A percentile compares a stretch with the other conserved stretches of the same genome.
Conservation (phyloP, 2,113 vertebrate species). For the Romanogobio albipinnatus region DNA sequence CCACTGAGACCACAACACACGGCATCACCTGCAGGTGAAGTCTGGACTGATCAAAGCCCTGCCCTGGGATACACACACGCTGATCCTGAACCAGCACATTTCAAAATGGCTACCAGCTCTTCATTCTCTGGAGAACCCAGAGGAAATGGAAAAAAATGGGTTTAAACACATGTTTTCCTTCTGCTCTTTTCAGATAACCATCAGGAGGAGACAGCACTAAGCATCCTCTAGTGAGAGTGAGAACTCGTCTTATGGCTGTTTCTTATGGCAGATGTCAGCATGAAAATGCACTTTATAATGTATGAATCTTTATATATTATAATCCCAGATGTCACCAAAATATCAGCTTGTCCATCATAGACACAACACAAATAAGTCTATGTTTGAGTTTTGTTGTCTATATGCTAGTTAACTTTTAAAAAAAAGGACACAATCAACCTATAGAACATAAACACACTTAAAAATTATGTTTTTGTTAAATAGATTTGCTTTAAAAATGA, state of each 20-base stretch:
- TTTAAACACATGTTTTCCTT: slow-evolving; percentile 68
- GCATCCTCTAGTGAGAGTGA: not conserved
- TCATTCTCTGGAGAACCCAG: slow-evolving; percentile 63
- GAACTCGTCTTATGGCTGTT: not conserved
- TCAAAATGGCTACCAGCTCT: slow-evolving; percentile 67
- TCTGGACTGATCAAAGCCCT: slow-evolving; percentile 81
- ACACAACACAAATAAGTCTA: not conserved
- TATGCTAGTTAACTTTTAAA: not conserved
- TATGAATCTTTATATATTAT: not conserved
- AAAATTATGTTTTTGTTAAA: too few relatives aligned
- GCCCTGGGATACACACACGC: slow-evolving; percentile 72
- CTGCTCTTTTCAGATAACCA: slow-evolving; percentile 59
- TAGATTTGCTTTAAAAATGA: too few relatives aligned
- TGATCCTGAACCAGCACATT: slow-evolving; percentile 78
- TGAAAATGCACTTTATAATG: not conserved
- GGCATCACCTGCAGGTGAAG: slow-evolving; percentile 75
- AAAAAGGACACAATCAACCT: too few relatives aligned
- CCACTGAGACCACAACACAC: slow-evolving; percentile 68
- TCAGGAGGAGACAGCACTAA: slow-evolving; percentile 27
- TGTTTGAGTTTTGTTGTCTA: not conserved
- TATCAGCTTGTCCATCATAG: not conserved
- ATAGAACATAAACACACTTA: too few relatives aligned
- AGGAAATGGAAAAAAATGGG: not conserved
- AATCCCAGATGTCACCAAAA: not conserved
- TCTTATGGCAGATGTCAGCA: not conserved